Percentiles rank a stretch among this genome's conserved stretches.
Evolutionary conservation across 37 sponge, comb jelly and placozoan species (phyloP).

Genomic region (Oopsacas minuta): DNA sequence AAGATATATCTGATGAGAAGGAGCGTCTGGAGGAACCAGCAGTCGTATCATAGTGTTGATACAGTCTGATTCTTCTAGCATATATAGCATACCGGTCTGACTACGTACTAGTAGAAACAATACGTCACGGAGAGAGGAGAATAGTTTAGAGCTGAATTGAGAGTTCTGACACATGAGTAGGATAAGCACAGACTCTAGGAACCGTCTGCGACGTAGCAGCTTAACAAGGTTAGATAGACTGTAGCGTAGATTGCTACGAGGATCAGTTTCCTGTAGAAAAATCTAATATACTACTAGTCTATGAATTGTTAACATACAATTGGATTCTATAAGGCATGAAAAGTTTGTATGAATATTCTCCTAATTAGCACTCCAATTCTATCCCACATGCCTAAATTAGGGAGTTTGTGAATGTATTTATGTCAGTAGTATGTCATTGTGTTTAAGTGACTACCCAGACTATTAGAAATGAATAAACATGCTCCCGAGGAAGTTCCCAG

Average conservation of each 20-base stretch:
- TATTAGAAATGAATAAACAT: too few relatives aligned
- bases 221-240: background rate
- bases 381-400: too few relatives aligned
- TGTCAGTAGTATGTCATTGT: too few relatives aligned
- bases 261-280: background rate
- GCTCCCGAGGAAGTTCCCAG: too few relatives aligned
- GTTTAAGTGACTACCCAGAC: too few relatives aligned
- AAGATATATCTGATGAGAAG: background rate
- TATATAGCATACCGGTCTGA: slow-evolving; percentile 11
- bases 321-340: too few relatives aligned
- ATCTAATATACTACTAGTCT: too few relatives aligned
- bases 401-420: too few relatives aligned
- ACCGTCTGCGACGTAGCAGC: background rate
- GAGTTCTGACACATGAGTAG: background rate
- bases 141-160: background rate
- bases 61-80: background rate
- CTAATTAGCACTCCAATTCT: too few relatives aligned
- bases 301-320: too few relatives aligned
- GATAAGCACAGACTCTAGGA: background rate
- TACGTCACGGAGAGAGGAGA: background rate
- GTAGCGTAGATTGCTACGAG: slow-evolving; percentile 15
- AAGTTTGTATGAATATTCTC: background rate
- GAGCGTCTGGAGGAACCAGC: background rate
- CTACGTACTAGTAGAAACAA: background rate
- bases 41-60: background rate